Evolutionary conservation across 2,113 vertebrate species (phyloP).

Genomic region (Ivindomyrus marchei): DNA sequence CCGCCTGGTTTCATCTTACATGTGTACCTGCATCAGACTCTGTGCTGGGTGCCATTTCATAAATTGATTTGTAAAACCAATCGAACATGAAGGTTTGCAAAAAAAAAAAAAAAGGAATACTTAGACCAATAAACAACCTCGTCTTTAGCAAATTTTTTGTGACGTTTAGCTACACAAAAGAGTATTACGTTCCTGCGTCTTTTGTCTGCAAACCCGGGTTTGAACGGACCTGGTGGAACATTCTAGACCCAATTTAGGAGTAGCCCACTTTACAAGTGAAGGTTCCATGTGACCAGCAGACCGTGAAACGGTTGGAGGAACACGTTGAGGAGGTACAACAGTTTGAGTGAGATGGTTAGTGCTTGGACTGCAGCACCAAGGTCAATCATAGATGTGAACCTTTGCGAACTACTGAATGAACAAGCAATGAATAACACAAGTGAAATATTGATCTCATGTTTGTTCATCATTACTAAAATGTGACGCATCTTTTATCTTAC

Average conservation of each 20-base stretch:
- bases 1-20: neutral
- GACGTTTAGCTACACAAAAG: neutral
- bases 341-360: neutral
- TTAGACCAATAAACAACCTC: neutral
- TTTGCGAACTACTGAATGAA: neutral
- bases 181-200: conserved; percentile 30
- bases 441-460: neutral
- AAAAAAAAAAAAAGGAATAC: neutral
- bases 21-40: neutral
- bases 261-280: neutral
- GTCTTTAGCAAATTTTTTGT: neutral
- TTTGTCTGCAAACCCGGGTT: neutral
- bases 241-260: neutral
- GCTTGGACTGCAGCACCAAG: neutral
- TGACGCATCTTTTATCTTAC: neutral
- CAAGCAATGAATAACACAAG: neutral
- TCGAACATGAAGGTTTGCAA: neutral
- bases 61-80: neutral
- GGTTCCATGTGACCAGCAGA: neutral
- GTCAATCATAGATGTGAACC: neutral
- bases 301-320: neutral
- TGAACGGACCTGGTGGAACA: neutral
- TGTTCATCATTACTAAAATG: neutral
- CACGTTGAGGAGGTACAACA: neutral
- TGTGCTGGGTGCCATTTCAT: neutral